phyloP scores from a whole-genome alignment of 1,140 invertebrate genomes.

The Lepidostoma basale region DNA sequence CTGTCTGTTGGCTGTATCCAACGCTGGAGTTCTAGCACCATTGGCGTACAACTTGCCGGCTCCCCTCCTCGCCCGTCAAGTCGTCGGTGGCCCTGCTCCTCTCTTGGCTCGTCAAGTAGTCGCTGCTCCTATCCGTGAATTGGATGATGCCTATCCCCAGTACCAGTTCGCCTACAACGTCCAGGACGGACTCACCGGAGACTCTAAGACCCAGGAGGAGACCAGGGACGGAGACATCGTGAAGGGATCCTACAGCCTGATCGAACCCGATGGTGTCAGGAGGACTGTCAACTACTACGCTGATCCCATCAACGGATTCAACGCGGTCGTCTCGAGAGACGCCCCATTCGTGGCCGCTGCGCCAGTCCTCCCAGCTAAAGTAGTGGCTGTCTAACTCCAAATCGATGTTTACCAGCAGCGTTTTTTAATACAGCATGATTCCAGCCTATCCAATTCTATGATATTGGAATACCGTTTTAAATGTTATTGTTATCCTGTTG shows the following conservation, averaged over 20 bases:
- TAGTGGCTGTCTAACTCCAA: slow-evolving; percentile 37
- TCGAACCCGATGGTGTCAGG: slow-evolving; percentile 64
- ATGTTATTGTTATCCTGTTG: no score
- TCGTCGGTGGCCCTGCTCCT: slow-evolving; percentile 44
- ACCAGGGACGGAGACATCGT: slow-evolving; percentile 64
- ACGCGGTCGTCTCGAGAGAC: slow-evolving; percentile 65
- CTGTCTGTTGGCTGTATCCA: slow-evolving; percentile 18
- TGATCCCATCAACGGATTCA: slow-evolving; percentile 63
- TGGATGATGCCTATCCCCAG: slow-evolving; percentile 62
- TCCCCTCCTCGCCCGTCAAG: slow-evolving; percentile 23
- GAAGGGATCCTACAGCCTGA: slow-evolving; percentile 62
- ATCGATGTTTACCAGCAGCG: background rate
- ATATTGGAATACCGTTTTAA: no score
- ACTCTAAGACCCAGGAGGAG: slow-evolving; percentile 64
- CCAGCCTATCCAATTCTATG: no score
- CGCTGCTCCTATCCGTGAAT: slow-evolving; percentile 45
- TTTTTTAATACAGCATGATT: no score
- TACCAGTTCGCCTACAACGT: slow-evolving; percentile 64
- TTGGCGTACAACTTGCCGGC: slow-evolving; percentile 30
- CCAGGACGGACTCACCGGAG: slow-evolving; percentile 62
- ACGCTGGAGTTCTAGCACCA: slow-evolving; percentile 33
- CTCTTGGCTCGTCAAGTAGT: slow-evolving; percentile 46
- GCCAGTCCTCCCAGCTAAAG: slow-evolving; percentile 42
- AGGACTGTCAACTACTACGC: slow-evolving; percentile 65
- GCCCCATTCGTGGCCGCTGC: slow-evolving; percentile 53